A percentile compares a stretch with the other conserved stretches of the same genome.
Conservation (phyloP, 2,113 vertebrate genomes). For the Ameiurus melas region DNA sequence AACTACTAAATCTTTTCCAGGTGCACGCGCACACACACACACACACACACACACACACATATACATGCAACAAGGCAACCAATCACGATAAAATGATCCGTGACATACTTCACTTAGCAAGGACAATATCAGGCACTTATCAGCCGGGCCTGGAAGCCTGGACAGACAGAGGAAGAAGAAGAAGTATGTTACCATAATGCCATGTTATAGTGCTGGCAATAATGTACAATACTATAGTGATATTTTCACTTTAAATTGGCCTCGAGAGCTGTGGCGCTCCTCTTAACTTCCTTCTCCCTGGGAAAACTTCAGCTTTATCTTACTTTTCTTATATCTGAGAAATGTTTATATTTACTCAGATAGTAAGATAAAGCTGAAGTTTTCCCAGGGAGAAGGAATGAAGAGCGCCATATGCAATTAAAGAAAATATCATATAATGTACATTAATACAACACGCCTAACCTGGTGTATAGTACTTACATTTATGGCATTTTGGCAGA, state of each 20-base stretch:
- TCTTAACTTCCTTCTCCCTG: constrained; percentile 30
- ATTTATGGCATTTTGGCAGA: no score
- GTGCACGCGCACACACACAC: not conserved
- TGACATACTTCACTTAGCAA: constrained; percentile 52
- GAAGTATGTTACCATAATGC: no score
- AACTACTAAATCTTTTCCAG: not conserved
- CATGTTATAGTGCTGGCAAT: no score
- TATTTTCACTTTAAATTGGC: not conserved
- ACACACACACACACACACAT: not conserved
- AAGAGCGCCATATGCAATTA: no score
- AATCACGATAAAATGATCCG: constrained; percentile 38
- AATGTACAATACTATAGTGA: not conserved
- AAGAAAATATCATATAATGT: no score
- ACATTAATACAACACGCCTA: no score
- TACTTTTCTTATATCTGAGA: no score
- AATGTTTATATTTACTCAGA: constrained; percentile 56
- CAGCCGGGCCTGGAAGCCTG: constrained; percentile 52
- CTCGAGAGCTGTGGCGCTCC: not conserved
- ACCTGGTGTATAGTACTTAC: no score
- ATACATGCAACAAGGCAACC: not conserved
- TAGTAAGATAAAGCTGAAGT: constrained; percentile 43
- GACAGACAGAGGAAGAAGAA: constrained; percentile 51
- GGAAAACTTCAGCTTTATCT: constrained; percentile 52
- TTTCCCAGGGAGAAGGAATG: constrained; percentile 53
- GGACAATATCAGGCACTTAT: constrained; percentile 47